These are phyloP conservation scores for Parnassius mnemosyne DNA, from an alignment of 2,888 invertebrate species.

Conservation along the genomic window DNA sequence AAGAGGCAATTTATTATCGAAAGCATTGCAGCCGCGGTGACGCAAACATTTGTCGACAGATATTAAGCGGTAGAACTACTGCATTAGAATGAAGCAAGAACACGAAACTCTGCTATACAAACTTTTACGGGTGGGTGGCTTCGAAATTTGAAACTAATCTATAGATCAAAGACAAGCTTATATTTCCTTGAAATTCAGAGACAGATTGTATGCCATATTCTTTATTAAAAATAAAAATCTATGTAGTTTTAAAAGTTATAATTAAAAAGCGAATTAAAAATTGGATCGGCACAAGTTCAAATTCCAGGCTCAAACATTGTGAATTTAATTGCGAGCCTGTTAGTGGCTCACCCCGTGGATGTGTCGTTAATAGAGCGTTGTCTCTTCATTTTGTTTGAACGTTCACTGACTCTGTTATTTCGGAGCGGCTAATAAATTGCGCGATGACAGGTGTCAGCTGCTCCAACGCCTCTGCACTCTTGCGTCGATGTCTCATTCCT, in stretches of 20 bases:
- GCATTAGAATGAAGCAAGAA: slow-evolving; percentile 57
- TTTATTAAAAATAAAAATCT: too few species aligned
- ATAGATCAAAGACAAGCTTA: slow-evolving; percentile 7
- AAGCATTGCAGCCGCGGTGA: slow-evolving; percentile 68
- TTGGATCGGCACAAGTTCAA: too few species aligned
- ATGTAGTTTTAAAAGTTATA: too few species aligned
- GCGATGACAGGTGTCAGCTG: slow-evolving; percentile 81
- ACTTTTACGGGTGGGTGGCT: slow-evolving; percentile 50
- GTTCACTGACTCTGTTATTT: slow-evolving; percentile 78
- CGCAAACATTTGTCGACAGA: slow-evolving; percentile 76
- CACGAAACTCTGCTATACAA: slow-evolving; percentile 52
- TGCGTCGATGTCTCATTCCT: slow-evolving; percentile 80
- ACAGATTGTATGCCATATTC: slow-evolving; percentile 16
- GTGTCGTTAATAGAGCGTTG: slow-evolving; percentile 76
- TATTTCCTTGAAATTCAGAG: too few species aligned
- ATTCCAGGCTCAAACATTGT: slow-evolving; percentile 37
- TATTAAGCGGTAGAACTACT: slow-evolving; percentile 72
- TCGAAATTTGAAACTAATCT: slow-evolving; percentile 35
- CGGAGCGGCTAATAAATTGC: slow-evolving; percentile 79
- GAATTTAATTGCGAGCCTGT: slow-evolving; percentile 64
- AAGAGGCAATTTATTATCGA: slow-evolving; percentile 74
- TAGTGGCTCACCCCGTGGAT: slow-evolving; percentile 62
- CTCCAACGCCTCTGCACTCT: slow-evolving; percentile 80
- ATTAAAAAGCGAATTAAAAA: too few species aligned
- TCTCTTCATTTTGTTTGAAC: slow-evolving; percentile 76